A percentile compares a stretch with the other conserved stretches of the same genome.
Evolutionary conservation across 2,113 vertebrate genomes (phyloP).

Genomic region (Callospermophilus lateralis): DNA sequence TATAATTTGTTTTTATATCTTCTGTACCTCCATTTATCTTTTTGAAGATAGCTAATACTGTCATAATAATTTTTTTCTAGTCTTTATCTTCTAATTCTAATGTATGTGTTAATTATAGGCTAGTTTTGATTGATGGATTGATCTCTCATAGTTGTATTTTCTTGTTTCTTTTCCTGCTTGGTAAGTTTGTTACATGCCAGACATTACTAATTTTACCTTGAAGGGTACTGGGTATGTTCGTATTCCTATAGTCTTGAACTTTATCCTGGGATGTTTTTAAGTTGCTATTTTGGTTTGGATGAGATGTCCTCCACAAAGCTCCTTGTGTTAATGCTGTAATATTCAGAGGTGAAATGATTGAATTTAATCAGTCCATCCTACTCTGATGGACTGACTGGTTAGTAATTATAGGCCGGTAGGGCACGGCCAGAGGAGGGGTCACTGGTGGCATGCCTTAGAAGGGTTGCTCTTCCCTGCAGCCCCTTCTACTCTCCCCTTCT

Average conservation of each 20-base stretch:
- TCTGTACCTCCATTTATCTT: not conserved
- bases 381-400: no score
- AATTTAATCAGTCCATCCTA: no score
- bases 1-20: not conserved
- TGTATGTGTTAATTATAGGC: not conserved
- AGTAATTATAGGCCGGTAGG: no score
- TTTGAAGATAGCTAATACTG: not conserved
- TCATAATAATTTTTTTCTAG: not conserved
- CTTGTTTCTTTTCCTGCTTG: not conserved
- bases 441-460: no score
- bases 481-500: no score
- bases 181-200: not conserved
- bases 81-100: not conserved
- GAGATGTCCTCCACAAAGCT: no score
- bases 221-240: not conserved
- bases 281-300: no score
- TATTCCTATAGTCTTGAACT: not conserved
- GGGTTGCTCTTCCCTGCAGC: no score
- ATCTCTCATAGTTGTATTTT: not conserved
- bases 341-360: no score
- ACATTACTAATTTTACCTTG: not conserved
- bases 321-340: no score
- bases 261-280: not conserved
- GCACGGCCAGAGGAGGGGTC: no score
- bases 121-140: not conserved